Conservation (phyloP, 1,140 invertebrate genomes). For the Cyclargus thomasi region DNA sequence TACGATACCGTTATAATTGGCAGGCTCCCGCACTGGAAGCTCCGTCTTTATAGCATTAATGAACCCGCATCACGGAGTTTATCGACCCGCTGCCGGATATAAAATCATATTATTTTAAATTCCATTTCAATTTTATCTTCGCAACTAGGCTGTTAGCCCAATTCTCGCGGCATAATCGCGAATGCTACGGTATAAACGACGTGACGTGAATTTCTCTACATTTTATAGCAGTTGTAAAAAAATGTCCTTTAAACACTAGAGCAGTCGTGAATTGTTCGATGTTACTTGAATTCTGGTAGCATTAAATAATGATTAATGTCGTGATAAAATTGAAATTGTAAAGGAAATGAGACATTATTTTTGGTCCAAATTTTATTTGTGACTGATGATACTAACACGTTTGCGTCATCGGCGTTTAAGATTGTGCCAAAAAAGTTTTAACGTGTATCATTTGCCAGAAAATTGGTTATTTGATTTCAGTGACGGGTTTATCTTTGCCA, state of each 20-base stretch:
- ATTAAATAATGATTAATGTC: background rate
- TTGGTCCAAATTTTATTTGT: background rate
- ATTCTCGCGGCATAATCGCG: background rate
- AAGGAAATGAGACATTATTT: too few relatives aligned
- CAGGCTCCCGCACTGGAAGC: constrained; percentile 39
- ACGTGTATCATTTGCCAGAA: background rate
- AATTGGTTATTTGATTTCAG: constrained; percentile 1
- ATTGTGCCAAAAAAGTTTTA: background rate
- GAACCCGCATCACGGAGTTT: constrained; percentile 56
- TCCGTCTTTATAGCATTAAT: constrained; percentile 57
- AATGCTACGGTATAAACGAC: background rate
- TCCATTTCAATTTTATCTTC: background rate
- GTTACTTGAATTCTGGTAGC: background rate
- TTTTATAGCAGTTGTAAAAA: background rate
- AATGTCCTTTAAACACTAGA: background rate
- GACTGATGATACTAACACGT: background rate
- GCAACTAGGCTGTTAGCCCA: background rate
- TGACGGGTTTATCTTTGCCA: background rate
- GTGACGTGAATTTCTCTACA: background rate
- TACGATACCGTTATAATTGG: constrained; percentile 47
- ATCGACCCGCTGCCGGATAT: constrained; percentile 35
- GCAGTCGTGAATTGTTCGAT: background rate
- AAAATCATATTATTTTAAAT: background rate
- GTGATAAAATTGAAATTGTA: too few relatives aligned
- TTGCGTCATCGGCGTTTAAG: background rate